These are phyloP conservation scores for Hemiscyllium ocellatum DNA, from an alignment of 2,113 vertebrate species.

Conservation along the genomic window DNA sequence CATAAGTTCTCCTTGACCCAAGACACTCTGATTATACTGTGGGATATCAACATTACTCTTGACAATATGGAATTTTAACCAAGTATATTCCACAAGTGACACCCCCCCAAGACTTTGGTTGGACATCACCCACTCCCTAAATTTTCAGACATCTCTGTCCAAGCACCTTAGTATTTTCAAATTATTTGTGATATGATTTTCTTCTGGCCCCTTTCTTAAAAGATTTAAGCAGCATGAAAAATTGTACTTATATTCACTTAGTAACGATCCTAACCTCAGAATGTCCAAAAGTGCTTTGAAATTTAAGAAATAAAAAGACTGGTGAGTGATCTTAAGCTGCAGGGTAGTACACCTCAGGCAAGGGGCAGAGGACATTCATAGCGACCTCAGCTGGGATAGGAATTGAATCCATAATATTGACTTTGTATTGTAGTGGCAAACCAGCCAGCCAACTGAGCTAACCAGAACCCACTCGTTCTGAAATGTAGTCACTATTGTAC, in stretches of 20 bases:
- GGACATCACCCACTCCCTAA: neutral
- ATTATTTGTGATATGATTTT: neutral
- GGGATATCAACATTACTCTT: neutral
- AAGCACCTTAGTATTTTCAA: neutral
- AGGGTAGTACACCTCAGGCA: no score
- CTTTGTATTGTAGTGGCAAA: no score
- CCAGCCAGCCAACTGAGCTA: no score
- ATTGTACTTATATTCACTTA: neutral
- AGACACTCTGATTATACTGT: neutral
- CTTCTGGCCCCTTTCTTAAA: neutral
- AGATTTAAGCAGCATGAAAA: neutral
- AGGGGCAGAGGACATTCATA: no score
- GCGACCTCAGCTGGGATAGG: no score
- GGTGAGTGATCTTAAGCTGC: no score
- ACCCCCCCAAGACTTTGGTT: neutral
- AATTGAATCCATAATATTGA: no score
- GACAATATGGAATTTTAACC: neutral
- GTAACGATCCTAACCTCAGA: neutral
- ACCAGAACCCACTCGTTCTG: no score
- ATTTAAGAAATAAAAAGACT: no score
- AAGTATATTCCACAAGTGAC: neutral
- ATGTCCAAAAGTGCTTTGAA: neutral
- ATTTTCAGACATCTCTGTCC: neutral
- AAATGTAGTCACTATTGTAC: no score
- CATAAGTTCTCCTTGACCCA: neutral